Percentiles rank a stretch among this genome's conserved stretches.
Conservation (phyloP, 2,797 vertebrate species). For the Muscicapa striata region DNA sequence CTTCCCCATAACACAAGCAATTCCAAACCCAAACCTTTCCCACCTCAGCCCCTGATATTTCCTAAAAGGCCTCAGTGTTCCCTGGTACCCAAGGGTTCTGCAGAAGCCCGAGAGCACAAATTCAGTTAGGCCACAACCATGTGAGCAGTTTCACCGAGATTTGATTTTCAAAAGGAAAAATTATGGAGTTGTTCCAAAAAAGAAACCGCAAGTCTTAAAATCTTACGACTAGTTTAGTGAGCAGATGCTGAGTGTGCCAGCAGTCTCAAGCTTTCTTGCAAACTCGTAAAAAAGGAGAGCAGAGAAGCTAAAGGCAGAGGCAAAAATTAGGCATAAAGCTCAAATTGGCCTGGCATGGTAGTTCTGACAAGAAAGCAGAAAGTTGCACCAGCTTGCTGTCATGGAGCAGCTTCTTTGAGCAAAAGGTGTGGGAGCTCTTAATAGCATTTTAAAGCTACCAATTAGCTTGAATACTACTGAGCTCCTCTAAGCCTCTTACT, state of each 20-base stretch:
- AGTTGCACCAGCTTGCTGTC: not conserved
- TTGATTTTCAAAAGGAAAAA: constrained; percentile 9
- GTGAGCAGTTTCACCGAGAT: not conserved
- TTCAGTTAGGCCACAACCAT: constrained; percentile 11
- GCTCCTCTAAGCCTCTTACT: constrained; percentile 56
- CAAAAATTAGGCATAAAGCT: not conserved
- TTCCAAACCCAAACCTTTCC: not conserved
- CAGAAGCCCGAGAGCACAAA: not conserved
- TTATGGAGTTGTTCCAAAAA: not conserved
- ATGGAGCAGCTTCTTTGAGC: not conserved
- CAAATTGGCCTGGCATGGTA: not conserved
- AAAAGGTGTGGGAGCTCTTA: constrained; percentile 61
- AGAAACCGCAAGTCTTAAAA: constrained; percentile 41
- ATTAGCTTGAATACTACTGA: constrained; percentile 51
- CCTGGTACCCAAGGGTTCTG: not conserved
- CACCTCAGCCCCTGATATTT: not conserved
- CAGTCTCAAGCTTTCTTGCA: not conserved
- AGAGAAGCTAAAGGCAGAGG: not conserved
- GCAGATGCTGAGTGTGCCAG: constrained; percentile 14
- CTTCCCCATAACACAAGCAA: rapidly evolving
- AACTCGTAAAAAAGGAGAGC: not conserved
- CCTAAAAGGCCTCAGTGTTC: not conserved
- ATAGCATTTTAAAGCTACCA: constrained; percentile 54
- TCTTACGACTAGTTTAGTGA: not conserved
- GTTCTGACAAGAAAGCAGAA: not conserved